Conservation (phyloP, 2,113 vertebrate species). For the Anarrhichthys ocellatus region DNA sequence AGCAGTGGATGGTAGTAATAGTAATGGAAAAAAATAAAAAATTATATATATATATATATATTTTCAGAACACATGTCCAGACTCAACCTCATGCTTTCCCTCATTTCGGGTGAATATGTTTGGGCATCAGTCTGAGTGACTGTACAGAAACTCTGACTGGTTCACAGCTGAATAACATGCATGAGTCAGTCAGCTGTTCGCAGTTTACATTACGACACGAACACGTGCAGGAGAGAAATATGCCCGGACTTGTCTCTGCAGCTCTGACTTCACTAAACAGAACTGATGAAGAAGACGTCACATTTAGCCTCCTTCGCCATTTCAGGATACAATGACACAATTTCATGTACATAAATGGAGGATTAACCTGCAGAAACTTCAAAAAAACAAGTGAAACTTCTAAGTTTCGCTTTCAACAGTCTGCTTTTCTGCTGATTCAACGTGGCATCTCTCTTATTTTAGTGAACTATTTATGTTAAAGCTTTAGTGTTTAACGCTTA, state of each 20-base stretch:
- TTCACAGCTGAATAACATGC: neutral
- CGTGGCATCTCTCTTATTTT: neutral
- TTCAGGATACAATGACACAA: neutral
- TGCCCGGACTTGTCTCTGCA: constrained; percentile 27
- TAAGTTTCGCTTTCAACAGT: neutral
- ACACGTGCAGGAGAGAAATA: neutral
- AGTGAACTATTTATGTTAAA: neutral
- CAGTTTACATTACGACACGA: neutral
- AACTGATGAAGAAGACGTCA: no score
- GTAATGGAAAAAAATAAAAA: no score
- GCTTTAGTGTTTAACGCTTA: neutral
- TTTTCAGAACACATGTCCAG: no score
- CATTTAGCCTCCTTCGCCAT: no score
- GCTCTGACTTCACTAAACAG: no score
- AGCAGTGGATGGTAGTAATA: no score
- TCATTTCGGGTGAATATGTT: neutral
- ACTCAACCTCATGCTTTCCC: no score
- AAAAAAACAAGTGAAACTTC: no score
- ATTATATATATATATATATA: no score
- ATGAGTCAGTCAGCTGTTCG: constrained; percentile 6
- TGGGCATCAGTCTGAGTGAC: neutral
- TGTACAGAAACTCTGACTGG: neutral
- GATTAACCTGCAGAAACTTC: neutral
- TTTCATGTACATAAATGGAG: no score
- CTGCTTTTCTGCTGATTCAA: no score